Conservation (phyloP, 2,113 vertebrate genomes). For the Peromyscus californicus region DNA sequence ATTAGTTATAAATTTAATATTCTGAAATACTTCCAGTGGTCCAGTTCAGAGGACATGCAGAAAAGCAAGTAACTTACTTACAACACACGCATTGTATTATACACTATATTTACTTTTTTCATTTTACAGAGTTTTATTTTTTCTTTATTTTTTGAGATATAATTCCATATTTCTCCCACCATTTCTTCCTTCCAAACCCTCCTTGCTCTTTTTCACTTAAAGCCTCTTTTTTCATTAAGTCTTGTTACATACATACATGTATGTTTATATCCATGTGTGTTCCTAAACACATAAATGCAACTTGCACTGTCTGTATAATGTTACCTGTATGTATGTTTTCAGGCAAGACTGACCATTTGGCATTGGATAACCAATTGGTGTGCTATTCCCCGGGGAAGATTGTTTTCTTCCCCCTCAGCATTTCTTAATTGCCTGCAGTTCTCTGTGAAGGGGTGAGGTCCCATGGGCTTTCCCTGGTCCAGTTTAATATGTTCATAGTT, state of each 20-base stretch:
- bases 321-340: not conserved
- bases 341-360: not conserved
- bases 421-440: not conserved
- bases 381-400: not conserved
- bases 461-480: too few species aligned
- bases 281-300: not conserved
- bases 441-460: not conserved
- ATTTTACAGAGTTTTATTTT: constrained; percentile 31
- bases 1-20: constrained; percentile 81
- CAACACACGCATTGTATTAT: constrained; percentile 28
- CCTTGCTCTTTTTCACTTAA: not conserved
- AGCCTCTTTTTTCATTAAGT: not conserved
- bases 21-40: constrained; percentile 65
- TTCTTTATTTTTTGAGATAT: not conserved
- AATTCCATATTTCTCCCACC: not conserved
- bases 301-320: not conserved
- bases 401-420: not conserved
- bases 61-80: constrained; percentile 18
- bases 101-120: constrained; percentile 13
- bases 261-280: not conserved
- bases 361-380: not conserved
- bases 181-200: not conserved
- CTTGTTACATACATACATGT: not conserved
- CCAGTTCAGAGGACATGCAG: constrained; percentile 44
- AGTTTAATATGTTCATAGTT: not conserved